A percentile compares a stretch with the other conserved stretches of the same genome.
These are phyloP conservation scores for Ursus arctos DNA, from an alignment of 2,113 vertebrate genomes.

Conservation along the genomic window DNA sequence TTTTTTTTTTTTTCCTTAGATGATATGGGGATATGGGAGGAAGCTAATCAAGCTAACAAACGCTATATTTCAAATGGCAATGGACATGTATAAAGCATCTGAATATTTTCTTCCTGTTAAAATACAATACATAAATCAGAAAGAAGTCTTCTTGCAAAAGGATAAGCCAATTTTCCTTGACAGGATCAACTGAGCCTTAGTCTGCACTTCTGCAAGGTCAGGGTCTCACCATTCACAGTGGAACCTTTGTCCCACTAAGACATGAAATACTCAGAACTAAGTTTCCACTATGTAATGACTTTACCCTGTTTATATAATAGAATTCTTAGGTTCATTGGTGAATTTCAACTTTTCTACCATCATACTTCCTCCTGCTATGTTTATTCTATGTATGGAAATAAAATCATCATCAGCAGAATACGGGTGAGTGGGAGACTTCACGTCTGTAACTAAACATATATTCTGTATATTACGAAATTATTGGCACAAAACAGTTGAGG, in stretches of 20 bases:
- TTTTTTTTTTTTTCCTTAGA: neutral
- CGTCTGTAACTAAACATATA: neutral
- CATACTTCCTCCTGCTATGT: neutral
- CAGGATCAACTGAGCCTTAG: neutral
- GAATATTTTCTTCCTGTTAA: constrained; percentile 23
- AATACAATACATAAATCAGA: constrained; percentile 8
- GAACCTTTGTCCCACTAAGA: neutral
- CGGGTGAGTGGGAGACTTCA: neutral
- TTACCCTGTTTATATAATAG: neutral
- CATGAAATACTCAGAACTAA: neutral
- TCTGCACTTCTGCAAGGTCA: neutral
- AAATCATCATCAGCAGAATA: neutral
- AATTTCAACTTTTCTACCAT: neutral
- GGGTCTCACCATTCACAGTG: neutral
- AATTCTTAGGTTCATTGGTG: neutral
- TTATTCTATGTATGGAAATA: neutral
- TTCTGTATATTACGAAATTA: neutral
- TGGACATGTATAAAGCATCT: neutral
- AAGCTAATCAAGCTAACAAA: constrained; percentile 44
- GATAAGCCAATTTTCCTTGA: neutral
- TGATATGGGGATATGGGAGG: neutral
- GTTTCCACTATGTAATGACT: neutral
- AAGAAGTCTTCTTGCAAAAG: neutral
- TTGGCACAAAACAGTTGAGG: neutral
- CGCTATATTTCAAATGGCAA: constrained; percentile 21